Evolutionary conservation across 2,797 vertebrate genomes (phyloP).

Genomic region (Prionace glauca): DNA sequence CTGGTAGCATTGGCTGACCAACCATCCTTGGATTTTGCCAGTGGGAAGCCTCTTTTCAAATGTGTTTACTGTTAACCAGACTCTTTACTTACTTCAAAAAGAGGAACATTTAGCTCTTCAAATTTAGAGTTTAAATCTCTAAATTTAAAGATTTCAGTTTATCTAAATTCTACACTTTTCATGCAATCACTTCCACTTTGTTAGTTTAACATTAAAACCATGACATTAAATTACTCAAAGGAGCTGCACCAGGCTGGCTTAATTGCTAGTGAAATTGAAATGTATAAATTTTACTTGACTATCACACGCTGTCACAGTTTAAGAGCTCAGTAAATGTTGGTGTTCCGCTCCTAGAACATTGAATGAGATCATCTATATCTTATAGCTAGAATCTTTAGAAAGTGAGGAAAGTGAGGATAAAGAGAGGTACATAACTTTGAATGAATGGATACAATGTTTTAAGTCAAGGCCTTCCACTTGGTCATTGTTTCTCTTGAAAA

Average conservation of each 20-base stretch:
- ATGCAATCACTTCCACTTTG: not conserved
- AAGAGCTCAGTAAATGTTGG: conserved; percentile 14
- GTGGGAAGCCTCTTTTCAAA: not conserved
- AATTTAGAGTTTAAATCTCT: no score
- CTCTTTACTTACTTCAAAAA: not conserved
- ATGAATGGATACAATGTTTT: not conserved
- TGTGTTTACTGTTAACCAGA: not conserved
- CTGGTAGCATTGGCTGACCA: not conserved
- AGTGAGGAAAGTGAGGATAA: not conserved
- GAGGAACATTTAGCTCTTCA: no score
- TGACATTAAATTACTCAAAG: not conserved
- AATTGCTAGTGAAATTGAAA: conserved; percentile 27
- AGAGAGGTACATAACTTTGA: not conserved
- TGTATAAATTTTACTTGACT: conserved; percentile 17
- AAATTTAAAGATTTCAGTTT: no score
- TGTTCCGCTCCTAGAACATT: not conserved
- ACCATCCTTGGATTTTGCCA: not conserved
- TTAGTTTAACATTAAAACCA: not conserved
- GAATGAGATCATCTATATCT: not conserved
- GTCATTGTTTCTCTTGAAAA: not conserved
- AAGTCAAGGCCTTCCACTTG: not conserved
- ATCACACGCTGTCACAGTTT: not conserved
- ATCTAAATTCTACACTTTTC: conserved; percentile 27
- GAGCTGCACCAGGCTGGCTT: not conserved
- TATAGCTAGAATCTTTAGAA: not conserved